A percentile compares a stretch with the other conserved stretches of the same genome.
These are phyloP conservation scores for Rambutsinella grinnellia DNA, from an alignment of 2,888 invertebrate genomes.

Conservation along the genomic window DNA sequence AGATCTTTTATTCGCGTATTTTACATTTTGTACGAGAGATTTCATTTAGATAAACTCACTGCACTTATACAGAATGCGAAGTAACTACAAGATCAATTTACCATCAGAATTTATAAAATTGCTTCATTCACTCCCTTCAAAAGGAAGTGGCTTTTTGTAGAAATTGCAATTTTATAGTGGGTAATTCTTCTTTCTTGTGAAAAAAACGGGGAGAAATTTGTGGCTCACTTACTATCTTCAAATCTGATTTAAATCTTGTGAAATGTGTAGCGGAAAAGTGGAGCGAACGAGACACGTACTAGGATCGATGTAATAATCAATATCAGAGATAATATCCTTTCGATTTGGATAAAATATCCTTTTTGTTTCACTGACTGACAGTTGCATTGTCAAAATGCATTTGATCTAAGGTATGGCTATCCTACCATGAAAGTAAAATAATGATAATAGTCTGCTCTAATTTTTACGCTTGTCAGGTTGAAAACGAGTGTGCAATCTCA, in stretches of 20 bases:
- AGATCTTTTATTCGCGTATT: not conserved
- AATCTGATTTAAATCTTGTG: not conserved
- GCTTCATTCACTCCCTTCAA: not conserved
- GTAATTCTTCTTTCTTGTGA: not conserved
- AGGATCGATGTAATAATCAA: too few species aligned
- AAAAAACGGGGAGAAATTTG: too few species aligned
- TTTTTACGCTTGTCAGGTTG: not conserved
- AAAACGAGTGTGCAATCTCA: not conserved
- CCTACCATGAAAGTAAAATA: not conserved
- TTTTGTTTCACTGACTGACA: not conserved
- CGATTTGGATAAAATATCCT: not conserved
- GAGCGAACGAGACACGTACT: too few species aligned
- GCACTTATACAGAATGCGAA: conserved; percentile 13
- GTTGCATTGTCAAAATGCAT: conserved; percentile 23
- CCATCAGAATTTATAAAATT: not conserved
- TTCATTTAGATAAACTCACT: conserved; percentile 52
- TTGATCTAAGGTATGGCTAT: not conserved
- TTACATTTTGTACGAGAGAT: conserved; percentile 25
- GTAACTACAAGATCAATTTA: conserved; percentile 1
- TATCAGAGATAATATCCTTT: not conserved
- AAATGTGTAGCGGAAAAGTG: too few species aligned
- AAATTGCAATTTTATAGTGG: not conserved
- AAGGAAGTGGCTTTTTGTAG: not conserved
- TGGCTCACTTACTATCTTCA: not conserved
- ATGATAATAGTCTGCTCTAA: not conserved